Evolutionary conservation across 2,797 vertebrate genomes (phyloP), one percentile per base, ranked within the genome.

Genomic region (Spheniscus humboldti): DNA sequence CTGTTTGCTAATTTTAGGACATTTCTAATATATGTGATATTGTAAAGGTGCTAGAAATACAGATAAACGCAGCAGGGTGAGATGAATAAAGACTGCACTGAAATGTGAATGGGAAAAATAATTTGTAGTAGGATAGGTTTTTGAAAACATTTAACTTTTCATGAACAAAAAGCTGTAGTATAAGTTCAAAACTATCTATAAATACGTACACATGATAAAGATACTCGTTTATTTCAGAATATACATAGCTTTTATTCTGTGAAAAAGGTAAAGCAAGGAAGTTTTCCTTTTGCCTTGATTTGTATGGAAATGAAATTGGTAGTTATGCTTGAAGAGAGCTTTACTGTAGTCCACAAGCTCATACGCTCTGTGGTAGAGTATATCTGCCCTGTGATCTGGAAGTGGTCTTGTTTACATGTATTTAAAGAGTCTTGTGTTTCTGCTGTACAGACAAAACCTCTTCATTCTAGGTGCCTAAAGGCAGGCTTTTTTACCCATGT

Each of bases 151-250:
- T 4, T 31, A 43, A 9, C 18, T 66, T 69, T 66, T 56, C 7
- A 10, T n/a, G 10, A 69, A 60, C 24, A 43, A 74, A 77, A 60
- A 79, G 7, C 71, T 74, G 15, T 20, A 25, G 16, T 35, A 20
- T 57, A 39, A 71, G 78, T 66, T 39, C 4, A 55, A 39, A 78
- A 27, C 28, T 18, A 3, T 30, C 13, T 53, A 15, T 48, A 60
- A 64, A 39, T 60, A 68, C 0, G 0, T 43, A 18, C 5, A 4
- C 23, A 33, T 18, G 35, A 53, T 48, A 67, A 75, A 75, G 17
- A 3, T 37, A 11, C 12, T 56, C 30, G 4, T 20, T 80, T 17
- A 60, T n/a, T 78, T 78, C 37, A 48, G 75, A 60, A 63, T 33
- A 48, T 28, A 20, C 1, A 7, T 47, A 17, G 5, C 4, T 48